Conservation (phyloP, 2,888 invertebrate genomes). For the Synanthedon myopaeformis region DNA sequence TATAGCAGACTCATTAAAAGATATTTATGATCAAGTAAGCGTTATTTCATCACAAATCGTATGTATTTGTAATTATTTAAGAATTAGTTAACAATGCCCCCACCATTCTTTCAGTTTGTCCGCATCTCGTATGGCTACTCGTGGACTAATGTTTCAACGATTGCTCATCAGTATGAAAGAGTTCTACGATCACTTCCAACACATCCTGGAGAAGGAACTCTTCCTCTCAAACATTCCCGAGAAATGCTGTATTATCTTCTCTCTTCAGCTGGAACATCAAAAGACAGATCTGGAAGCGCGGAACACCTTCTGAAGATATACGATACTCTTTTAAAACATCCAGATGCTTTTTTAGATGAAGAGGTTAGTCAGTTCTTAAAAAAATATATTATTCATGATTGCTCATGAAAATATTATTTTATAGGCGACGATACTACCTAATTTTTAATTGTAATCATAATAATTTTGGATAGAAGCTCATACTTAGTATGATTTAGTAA, state of each 20-base stretch:
- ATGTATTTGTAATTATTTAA: neutral
- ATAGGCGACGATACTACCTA: no score
- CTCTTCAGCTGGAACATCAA: constrained; percentile 39
- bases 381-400: neutral
- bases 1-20: constrained; percentile 72
- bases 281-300: constrained; percentile 65
- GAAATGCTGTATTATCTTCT: constrained; percentile 69
- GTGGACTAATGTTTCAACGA: constrained; percentile 67
- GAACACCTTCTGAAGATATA: constrained; percentile 74
- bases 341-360: constrained; percentile 77
- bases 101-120: constrained; percentile 32
- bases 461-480: no score
- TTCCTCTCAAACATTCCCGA: constrained; percentile 68
- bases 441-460: no score
- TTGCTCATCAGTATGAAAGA: constrained; percentile 67
- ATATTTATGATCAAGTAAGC: constrained; percentile 73
- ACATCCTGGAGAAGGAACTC: constrained; percentile 76
- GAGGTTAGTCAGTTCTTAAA: constrained; percentile 64
- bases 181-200: constrained; percentile 61
- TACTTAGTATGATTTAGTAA: no score
- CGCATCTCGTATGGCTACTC: constrained; percentile 73
- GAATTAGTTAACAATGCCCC: neutral
- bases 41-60: neutral
- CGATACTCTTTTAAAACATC: constrained; percentile 48
- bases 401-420: no score